Base-by-base conservation (phyloP, 2,888 invertebrate genomes). In the Eugnorisma glareosa region DNA sequence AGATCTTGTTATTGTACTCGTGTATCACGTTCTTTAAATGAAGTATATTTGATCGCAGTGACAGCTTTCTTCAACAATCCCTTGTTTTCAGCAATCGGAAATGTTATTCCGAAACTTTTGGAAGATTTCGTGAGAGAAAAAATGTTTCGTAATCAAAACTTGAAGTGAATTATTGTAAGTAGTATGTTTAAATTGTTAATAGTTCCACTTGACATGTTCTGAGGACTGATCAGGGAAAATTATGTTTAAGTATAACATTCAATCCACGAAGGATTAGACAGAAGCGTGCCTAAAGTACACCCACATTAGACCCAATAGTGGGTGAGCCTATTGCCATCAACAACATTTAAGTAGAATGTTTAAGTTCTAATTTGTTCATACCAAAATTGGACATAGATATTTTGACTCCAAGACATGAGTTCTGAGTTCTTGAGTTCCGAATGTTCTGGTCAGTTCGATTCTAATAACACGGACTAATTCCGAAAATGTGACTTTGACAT, bases 401-500 rank as follows among this genome's bases (percentile, higher is more conserved):
- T 31, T 21, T 54, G 28, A 1, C 18, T 0, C 37, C 24, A 77
- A 43, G 21, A 43, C 8, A 35, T 45, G 11, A 35, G 11, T n/a
- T n/a, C n/a, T n/a, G n/a, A n/a, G n/a, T n/a, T n/a, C n/a, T n/a
- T n/a, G n/a, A n/a, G n/a, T n/a, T n/a, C 21, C 15, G 18, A 57
- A 84, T 68, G n/a, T 51, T 40, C 18, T 63, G 67, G 69, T 61
- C 40, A 61, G 24, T 37, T 21, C 15, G 28, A 24, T 45, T 57
- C 69, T 51, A 69, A 61, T 75, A 84, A 43, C 64, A 63, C 31
- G 57, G 4, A 63, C 57, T 67, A 48, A 77, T 75, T 71, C 64
- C 61, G 57, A 77, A 87, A 85, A 86, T 74, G 73, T 79, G 84
- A 79, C 82, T 86, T 82, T 87, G 87, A 82, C 88, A 89, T 88